Conservation (phyloP, 2,113 vertebrate genomes). For the Pimephales promelas region DNA sequence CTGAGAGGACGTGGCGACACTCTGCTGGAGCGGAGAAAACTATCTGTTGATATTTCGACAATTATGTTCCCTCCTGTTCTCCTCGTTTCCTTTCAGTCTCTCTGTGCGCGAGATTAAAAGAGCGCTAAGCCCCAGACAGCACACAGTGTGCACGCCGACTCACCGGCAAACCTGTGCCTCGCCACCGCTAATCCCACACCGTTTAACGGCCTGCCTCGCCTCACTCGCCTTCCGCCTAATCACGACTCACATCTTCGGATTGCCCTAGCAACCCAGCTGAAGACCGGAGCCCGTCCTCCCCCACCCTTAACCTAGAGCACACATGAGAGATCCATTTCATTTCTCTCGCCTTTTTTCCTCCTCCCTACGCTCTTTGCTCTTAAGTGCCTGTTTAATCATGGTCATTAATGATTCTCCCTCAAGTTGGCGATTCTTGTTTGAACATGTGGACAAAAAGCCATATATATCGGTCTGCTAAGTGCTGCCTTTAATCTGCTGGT, state of each 20-base stretch:
- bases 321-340: constrained; percentile 35
- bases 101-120: constrained; percentile 72
- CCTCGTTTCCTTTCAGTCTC: constrained; percentile 52
- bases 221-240: constrained; percentile 68
- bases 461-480: constrained; percentile 45
- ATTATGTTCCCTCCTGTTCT: constrained; percentile 68
- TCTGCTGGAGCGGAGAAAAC: constrained; percentile 64
- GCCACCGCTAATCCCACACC: constrained; percentile 76
- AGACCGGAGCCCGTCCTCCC: constrained; percentile 58
- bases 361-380: constrained; percentile 42
- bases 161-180: constrained; percentile 61
- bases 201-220: constrained; percentile 72
- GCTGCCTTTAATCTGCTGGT: constrained; percentile 57
- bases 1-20: constrained; percentile 56
- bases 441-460: constrained; percentile 50
- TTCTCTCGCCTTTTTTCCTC: constrained; percentile 15
- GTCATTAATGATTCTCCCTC: constrained; percentile 55
- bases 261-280: constrained; percentile 67
- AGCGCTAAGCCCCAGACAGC: constrained; percentile 69
- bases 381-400: constrained; percentile 55
- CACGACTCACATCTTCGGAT: constrained; percentile 73
- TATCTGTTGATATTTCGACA: constrained; percentile 74
- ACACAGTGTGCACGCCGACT: constrained; percentile 66
- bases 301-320: constrained; percentile 47
- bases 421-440: constrained; percentile 53